A percentile compares a stretch with the other conserved stretches of the same genome.
phyloP scores from a whole-genome alignment of 2,797 vertebrate species.

The Florisuga fusca region DNA sequence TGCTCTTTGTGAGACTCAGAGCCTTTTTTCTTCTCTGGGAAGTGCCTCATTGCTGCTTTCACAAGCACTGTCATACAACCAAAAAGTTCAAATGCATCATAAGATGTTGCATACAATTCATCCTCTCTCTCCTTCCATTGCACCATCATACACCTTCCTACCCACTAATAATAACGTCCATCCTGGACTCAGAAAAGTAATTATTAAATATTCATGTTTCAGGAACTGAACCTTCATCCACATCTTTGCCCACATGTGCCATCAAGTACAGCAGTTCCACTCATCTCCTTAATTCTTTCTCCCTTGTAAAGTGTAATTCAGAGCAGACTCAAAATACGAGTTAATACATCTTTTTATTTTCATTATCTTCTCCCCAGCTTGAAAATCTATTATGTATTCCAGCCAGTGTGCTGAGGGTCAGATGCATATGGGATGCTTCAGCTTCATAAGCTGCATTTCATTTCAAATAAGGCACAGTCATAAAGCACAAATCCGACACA shows the following conservation, averaged over 20 bases:
- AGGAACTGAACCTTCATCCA: neutral
- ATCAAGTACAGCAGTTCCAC: neutral
- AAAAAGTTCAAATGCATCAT: neutral
- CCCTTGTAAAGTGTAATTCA: neutral
- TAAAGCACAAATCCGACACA: neutral
- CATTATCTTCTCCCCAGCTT: neutral
- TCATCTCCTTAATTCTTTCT: slow-evolving; percentile 5
- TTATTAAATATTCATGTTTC: slow-evolving; percentile 31
- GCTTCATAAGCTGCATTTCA: slow-evolving; percentile 14
- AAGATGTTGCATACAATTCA: neutral
- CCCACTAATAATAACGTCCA: neutral
- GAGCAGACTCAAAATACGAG: slow-evolving; percentile 5
- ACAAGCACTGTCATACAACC: neutral
- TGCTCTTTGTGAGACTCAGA: neutral
- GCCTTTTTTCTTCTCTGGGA: neutral
- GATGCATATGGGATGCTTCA: neutral
- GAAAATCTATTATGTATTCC: slow-evolving; percentile 20
- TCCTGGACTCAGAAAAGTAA: neutral
- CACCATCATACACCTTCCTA: neutral
- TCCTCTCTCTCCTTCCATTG: neutral
- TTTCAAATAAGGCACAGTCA: neutral
- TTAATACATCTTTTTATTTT: slow-evolving; percentile 12
- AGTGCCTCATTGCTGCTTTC: neutral
- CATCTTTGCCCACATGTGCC: neutral
- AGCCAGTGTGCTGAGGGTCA: neutral